Percentiles rank a stretch among this genome's conserved stretches.
phyloP scores from a whole-genome alignment of 37 sponge, comb jelly and placozoan species.

The Lycopodina hypogea region DNA sequence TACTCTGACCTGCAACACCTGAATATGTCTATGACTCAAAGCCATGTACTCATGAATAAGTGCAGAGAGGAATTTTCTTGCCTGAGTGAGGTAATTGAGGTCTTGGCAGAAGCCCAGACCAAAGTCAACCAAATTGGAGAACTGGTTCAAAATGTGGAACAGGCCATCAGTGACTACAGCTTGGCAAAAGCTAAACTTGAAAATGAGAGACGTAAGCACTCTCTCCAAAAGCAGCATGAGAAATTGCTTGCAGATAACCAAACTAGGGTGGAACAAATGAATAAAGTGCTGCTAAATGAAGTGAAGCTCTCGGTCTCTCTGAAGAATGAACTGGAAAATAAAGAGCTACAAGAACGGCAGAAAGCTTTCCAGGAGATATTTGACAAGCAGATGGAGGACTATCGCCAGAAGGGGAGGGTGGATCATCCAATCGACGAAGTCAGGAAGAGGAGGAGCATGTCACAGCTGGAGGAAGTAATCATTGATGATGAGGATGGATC shows the following conservation, averaged over 20 bases:
- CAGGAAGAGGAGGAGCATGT: not conserved
- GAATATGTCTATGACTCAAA: not conserved
- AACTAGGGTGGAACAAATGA: conserved; percentile 17
- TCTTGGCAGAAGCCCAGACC: conserved; percentile 17
- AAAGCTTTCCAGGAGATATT: conserved; percentile 62
- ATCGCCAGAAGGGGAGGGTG: conserved; percentile 39
- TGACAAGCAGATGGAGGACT: conserved; percentile 60
- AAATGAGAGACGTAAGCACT: conserved; percentile 44
- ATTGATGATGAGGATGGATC: conserved; percentile 67
- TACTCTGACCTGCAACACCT: conserved; percentile 20
- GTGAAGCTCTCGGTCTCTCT: not conserved
- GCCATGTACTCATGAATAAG: conserved; percentile 23
- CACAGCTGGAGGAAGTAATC: conserved; percentile 48
- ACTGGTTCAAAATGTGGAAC: conserved; percentile 35
- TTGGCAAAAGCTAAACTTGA: conserved; percentile 26
- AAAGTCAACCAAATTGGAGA: conserved; percentile 45
- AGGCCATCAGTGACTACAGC: conserved; percentile 33
- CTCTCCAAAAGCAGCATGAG: conserved; percentile 32
- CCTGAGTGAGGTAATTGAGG: conserved; percentile 38
- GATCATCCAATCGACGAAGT: conserved; percentile 27
- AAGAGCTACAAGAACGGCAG: conserved; percentile 44
- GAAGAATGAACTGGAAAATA: conserved; percentile 21
- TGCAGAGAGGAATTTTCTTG: conserved; percentile 43
- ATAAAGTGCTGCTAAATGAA: conserved; percentile 36
- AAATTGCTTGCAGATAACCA: conserved; percentile 18